Conservation (phyloP, 2,797 vertebrate genomes). For the Ctenopoma kingsleyae region DNA sequence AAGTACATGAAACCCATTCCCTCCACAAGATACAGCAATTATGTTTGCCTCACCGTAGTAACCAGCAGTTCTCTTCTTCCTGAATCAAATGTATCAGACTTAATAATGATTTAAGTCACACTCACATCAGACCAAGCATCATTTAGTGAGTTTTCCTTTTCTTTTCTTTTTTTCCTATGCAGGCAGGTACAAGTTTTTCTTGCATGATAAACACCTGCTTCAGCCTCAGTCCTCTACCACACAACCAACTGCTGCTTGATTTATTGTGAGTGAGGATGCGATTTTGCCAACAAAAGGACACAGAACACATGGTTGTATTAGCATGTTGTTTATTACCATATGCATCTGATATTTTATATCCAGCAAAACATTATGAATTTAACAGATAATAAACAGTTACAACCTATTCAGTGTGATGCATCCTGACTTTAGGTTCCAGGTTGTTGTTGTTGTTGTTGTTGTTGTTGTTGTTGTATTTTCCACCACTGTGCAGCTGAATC, state of each 20-base stretch:
- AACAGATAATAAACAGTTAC: background rate
- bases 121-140: no score
- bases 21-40: constrained; percentile 5
- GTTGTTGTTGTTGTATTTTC: no score
- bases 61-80: constrained; percentile 9
- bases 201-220: no score
- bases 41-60: constrained; percentile 9
- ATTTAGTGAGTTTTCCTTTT: no score
- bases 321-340: background rate
- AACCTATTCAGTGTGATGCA: no score
- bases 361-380: background rate
- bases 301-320: constrained; percentile 8
- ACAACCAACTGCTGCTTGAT: constrained; percentile 13
- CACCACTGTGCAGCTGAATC: no score
- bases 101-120: no score
- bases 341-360: background rate
- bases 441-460: no score
- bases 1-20: constrained; percentile 19
- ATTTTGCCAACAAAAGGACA: background rate
- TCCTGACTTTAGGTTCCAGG: no score
- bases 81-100: constrained; percentile 20
- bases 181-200: no score
- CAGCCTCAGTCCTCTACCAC: background rate
- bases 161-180: no score
- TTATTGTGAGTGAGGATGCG: background rate